Base-by-base conservation (phyloP, 2,797 vertebrate species). In the Miopithecus talapoin region DNA sequence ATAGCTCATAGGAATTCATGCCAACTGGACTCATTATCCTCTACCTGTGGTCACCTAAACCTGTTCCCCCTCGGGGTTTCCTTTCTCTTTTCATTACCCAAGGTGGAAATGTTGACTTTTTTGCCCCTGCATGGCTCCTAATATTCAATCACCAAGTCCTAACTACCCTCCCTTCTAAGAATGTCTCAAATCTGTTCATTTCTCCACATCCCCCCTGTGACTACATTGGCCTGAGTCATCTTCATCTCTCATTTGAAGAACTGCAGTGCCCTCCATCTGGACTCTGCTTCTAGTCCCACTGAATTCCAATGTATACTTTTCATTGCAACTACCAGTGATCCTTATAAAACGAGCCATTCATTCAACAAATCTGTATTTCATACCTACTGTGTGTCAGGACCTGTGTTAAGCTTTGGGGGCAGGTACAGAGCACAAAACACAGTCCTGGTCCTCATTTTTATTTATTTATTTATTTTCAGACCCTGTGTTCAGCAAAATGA, bases 281-380 rank as follows among this genome's bases (percentile, higher is more conserved):
- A 83, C 79, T 89, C 59, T 84, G 75, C 80, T 81, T 55, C 84
- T 50, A 55, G 55, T 81, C 53, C 88, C 53, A 39, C 26, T n/a
- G 41, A 92, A 97, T 89, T 61, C 64, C 39, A 85, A 36, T 80
- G 5, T 24, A 70, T 72, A 90, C 85, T 81, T 86, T 96, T 90
- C 74, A n/a, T 85, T n/a, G 17, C 13, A 78, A 75, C 81, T 68
- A 17, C 9, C 78, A 78, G 41, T 74, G 33, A 88, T 78, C 10
- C 30, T 93, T 97, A 41, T 46, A 75, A 75, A 89, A 79, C 14
- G 53, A 87, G 68, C 30, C 53, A 57, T 33, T 85, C 70, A 64
- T 14, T 85, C 96, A 86, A 10, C 50, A 81, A 13, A 78, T 61
- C 11, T 2, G 3, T 53, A 55, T 33, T 28, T 1, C 22, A 28